phyloP scores from a whole-genome alignment of 1,140 invertebrate species.

The Heliconius hewitsoni region DNA sequence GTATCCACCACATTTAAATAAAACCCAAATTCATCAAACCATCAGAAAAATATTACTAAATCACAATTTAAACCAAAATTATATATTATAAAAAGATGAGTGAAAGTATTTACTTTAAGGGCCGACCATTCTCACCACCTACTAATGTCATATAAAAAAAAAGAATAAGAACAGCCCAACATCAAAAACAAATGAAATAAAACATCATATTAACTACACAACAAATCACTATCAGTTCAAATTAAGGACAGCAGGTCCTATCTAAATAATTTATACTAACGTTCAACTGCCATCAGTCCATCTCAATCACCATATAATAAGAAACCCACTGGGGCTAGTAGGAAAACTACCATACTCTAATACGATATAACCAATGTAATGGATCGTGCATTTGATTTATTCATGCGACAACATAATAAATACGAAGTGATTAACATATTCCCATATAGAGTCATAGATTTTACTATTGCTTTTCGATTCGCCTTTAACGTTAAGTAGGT shows the following conservation, averaged over 20 bases:
- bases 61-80: no score
- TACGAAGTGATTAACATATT: constrained; percentile 38
- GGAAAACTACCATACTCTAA: constrained; percentile 28
- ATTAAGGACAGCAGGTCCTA: constrained; percentile 1
- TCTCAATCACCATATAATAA: constrained; percentile 37
- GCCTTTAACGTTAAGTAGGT: constrained; percentile 22
- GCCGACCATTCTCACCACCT: no score
- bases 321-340: constrained; percentile 17
- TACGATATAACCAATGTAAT: constrained; percentile 34
- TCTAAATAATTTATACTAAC: neutral
- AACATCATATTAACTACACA: neutral
- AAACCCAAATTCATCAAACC: no score
- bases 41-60: no score
- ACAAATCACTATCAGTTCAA: neutral
- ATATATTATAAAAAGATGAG: no score
- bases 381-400: constrained; percentile 36
- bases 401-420: constrained; percentile 41
- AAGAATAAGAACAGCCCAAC: neutral
- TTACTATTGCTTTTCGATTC: constrained; percentile 27
- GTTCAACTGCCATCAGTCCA: constrained; percentile 15
- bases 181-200: neutral
- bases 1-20: no score
- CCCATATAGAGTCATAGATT: constrained; percentile 37
- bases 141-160: neutral
- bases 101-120: no score